Evolutionary conservation across 1,140 invertebrate genomes (phyloP).

Genomic region (Planococcus citri): DNA sequence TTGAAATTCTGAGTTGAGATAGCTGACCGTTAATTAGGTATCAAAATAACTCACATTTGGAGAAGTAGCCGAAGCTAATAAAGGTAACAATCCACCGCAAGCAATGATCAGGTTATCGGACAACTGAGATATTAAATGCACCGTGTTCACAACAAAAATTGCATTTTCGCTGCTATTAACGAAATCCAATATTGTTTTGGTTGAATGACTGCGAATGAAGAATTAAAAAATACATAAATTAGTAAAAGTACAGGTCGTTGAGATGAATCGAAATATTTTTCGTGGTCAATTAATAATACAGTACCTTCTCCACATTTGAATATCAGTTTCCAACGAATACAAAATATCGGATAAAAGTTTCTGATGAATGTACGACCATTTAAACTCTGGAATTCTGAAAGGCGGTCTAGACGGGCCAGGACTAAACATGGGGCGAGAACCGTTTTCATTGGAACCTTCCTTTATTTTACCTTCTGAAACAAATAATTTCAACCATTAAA

Average conservation of each 20-base stretch:
- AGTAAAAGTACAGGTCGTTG: conserved; percentile 5
- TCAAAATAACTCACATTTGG: conserved; percentile 91
- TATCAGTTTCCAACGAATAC: conserved; percentile 93
- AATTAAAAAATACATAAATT: conserved; percentile 24
- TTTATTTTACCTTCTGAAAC: conserved; percentile 25
- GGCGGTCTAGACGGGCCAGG: conserved; percentile 89
- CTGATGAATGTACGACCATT: conserved; percentile 99
- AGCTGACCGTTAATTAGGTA: too few species aligned
- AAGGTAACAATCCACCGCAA: conserved; percentile 89
- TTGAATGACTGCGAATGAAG: conserved; percentile 53
- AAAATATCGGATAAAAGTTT: conserved; percentile 89
- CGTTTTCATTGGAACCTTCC: conserved; percentile 5
- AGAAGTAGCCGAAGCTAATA: conserved; percentile 94
- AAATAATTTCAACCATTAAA: neutral
- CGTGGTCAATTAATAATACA: too few species aligned
- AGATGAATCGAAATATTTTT: neutral
- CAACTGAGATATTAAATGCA: conserved; percentile 96
- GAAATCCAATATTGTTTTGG: conserved; percentile 93
- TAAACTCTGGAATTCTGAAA: conserved; percentile 97
- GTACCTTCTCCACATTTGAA: conserved; percentile 78
- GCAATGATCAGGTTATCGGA: conserved; percentile 98
- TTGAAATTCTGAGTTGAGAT: too few species aligned
- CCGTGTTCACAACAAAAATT: conserved; percentile 98
- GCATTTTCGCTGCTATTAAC: conserved; percentile 96
- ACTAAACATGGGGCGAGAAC: conserved; percentile 72